A percentile compares a stretch with the other conserved stretches of the same genome.
These are phyloP conservation scores for Gymnarchus niloticus DNA, from an alignment of 2,113 vertebrate genomes.

Conservation along the genomic window DNA sequence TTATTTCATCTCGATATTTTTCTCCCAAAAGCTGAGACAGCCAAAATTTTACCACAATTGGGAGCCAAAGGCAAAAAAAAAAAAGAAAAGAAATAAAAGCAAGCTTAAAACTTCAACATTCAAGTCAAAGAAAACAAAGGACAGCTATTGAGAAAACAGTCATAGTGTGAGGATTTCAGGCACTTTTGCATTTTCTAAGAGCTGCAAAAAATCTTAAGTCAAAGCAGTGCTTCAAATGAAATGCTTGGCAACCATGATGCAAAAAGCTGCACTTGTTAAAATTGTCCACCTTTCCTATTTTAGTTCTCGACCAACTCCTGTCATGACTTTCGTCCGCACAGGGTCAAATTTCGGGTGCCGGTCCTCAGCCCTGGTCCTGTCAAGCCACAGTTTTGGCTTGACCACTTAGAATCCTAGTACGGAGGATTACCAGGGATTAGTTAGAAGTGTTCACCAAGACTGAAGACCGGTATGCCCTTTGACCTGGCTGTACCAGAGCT, in stretches of 20 bases:
- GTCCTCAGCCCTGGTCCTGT: not conserved
- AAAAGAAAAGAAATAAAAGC: constrained; percentile 67
- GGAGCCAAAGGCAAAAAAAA: constrained; percentile 56
- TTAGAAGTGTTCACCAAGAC: not conserved
- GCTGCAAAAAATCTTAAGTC: constrained; percentile 53
- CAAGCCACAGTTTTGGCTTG: not conserved
- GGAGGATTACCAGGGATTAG: not conserved
- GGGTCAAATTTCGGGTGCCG: not conserved
- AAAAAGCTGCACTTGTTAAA: constrained; percentile 47
- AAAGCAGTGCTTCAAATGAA: constrained; percentile 62
- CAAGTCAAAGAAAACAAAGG: constrained; percentile 80
- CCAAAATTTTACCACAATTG: constrained; percentile 35
- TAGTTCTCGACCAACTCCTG: constrained; percentile 48
- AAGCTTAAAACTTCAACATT: constrained; percentile 86
- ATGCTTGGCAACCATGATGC: constrained; percentile 73
- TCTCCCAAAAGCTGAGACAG: not conserved
- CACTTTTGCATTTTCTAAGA: constrained; percentile 92
- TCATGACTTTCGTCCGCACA: not conserved
- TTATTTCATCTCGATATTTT: not conserved
- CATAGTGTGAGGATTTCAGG: constrained; percentile 85
- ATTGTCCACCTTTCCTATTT: constrained; percentile 41
- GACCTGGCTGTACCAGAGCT: not conserved
- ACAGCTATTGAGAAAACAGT: constrained; percentile 73
- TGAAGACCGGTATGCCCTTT: not conserved
- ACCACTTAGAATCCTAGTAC: not conserved